These are phyloP conservation scores for Caenorhabditis remanei DNA, from an alignment of 1,140 invertebrate species.

Conservation along the genomic window DNA sequence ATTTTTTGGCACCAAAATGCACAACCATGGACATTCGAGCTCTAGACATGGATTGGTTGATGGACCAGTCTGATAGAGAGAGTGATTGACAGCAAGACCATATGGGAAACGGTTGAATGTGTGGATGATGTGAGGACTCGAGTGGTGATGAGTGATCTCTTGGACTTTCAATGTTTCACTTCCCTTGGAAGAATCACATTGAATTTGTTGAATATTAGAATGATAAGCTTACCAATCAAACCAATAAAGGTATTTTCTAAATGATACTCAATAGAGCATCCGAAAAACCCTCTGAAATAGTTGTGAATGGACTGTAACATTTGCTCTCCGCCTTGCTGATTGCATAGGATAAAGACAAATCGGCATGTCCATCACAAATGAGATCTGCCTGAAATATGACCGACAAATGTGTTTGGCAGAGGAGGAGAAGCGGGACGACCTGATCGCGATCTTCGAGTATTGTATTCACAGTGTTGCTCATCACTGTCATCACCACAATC, in stretches of 20 bases:
- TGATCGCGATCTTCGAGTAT: not conserved
- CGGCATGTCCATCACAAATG: conserved; percentile 37
- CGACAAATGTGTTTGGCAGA: not conserved
- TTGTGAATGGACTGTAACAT: too few species aligned
- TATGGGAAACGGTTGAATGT: conserved; percentile 58
- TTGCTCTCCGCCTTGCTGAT: too few species aligned
- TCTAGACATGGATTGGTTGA: conserved; percentile 47
- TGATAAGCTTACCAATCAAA: conserved; percentile 51
- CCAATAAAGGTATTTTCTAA: conserved; percentile 60
- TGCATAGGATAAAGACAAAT: too few species aligned
- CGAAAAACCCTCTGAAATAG: conserved; percentile 61
- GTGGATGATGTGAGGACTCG: conserved; percentile 57
- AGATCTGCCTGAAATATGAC: conserved; percentile 10
- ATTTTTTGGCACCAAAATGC: conserved; percentile 35
- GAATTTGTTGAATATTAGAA: not conserved
- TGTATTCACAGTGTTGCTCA: conserved; percentile 52
- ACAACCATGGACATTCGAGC: conserved; percentile 23
- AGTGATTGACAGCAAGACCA: conserved; percentile 60
- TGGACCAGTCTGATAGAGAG: conserved; percentile 32
- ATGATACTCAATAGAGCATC: too few species aligned
- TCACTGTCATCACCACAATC: conserved; percentile 51
- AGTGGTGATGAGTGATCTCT: conserved; percentile 47
- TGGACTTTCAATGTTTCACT: conserved; percentile 61
- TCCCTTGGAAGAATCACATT: not conserved
- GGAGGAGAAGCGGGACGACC: not conserved